Base-by-base conservation (phyloP, 2,888 invertebrate species). In the Halocaridina rubra region DNA sequence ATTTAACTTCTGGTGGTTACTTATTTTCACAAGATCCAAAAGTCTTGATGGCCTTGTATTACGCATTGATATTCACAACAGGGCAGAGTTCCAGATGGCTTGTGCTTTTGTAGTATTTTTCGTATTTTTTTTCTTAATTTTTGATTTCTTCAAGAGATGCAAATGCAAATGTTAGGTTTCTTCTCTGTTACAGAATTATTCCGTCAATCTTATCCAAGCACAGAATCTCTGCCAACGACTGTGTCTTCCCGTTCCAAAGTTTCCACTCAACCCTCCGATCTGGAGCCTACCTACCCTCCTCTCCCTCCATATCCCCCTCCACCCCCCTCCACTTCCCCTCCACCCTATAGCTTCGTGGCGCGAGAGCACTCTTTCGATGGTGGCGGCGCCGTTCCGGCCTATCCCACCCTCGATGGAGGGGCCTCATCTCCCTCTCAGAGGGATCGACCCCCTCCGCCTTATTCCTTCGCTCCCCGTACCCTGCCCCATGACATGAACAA, bases 131-230 rank as follows among this genome's bases (percentile, higher is more conserved):
- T n/a, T n/a, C n/a, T n/a, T n/a, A n/a, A n/a, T n/a, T n/a, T n/a
- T n/a, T n/a, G n/a, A n/a, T n/a, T n/a, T n/a, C n/a, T n/a, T n/a
- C n/a, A n/a, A n/a, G n/a, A n/a, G n/a, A 61, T 33, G 32, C 82
- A 84, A 78, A 84, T 84, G 82, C 82, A 84, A 84, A 72, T 84
- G 78, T 72, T 59, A 78, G 82, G 78, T 84, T 84, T 84, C 82
- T 84, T 84, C 82, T 84, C 72, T 77, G 61, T 88, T 89, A 74
- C 89, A 90, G 90, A 90, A 85, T 85, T 89, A 85, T 89, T 89
- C 85, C 90, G 89, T 80, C 89, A 90, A 87, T 89, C 90, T 67
- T 90, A 89, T 86, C 90, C 90, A 86, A 90, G 90, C 88, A 89
- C 90, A 71, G 90, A 90, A 86, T 90, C 90, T 87, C 89, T 90